These are phyloP conservation scores for Daktulosphaira vitifoliae DNA, from an alignment of 1,140 invertebrate species.

Conservation along the genomic window DNA sequence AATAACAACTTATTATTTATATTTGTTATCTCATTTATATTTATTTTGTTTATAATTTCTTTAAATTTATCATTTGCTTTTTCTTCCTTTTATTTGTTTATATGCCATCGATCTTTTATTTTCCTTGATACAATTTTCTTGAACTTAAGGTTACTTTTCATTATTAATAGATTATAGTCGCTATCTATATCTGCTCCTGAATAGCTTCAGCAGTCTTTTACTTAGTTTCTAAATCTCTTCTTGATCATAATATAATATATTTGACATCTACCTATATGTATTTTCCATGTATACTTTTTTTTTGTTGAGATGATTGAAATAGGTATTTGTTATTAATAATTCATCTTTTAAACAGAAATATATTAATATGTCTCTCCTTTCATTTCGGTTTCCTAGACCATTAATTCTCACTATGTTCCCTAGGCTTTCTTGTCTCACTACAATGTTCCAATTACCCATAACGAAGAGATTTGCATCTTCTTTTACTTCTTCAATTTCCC, in stretches of 20 bases:
- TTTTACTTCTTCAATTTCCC: slow-evolving; percentile 38
- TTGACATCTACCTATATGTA: not conserved
- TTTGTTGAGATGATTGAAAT: not conserved
- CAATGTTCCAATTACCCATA: slow-evolving; percentile 39
- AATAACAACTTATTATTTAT: not conserved
- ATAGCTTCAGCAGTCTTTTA: slow-evolving; percentile 40
- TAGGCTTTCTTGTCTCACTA: slow-evolving; percentile 36
- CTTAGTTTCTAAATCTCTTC: slow-evolving; percentile 40
- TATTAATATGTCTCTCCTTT: slow-evolving; percentile 43
- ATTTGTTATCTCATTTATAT: not conserved
- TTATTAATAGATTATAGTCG: slow-evolving; percentile 41
- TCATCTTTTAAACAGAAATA: slow-evolving; percentile 37
- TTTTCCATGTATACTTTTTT: no score
- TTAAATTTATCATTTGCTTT: slow-evolving; percentile 4
- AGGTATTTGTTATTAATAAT: not conserved
- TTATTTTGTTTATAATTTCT: slow-evolving; percentile 3
- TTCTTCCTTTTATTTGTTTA: slow-evolving; percentile 18
- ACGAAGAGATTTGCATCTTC: slow-evolving; percentile 20
- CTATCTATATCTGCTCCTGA: slow-evolving; percentile 35
- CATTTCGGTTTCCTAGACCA: slow-evolving; percentile 40
- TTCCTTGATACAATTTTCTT: slow-evolving; percentile 13
- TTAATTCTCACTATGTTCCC: slow-evolving; percentile 31
- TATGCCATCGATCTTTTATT: slow-evolving; percentile 16
- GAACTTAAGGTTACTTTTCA: slow-evolving; percentile 26
- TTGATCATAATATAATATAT: slow-evolving; percentile 30